Percentiles rank a stretch among this genome's conserved stretches.
phyloP scores from a whole-genome alignment of 2,888 invertebrate species.

The Nudaria mundana region DNA sequence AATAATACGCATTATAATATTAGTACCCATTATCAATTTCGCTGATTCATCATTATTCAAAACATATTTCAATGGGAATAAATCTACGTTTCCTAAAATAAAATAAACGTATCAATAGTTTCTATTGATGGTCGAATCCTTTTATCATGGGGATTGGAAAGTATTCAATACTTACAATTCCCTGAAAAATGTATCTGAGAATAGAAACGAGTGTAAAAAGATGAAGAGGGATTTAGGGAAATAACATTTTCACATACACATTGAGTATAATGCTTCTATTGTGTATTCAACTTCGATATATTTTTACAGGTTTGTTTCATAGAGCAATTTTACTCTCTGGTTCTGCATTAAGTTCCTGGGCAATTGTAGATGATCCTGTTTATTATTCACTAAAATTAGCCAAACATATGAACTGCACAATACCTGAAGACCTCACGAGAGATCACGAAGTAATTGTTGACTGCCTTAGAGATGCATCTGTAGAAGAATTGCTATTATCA shows the following conservation, averaged over 20 bases:
- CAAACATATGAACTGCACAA: constrained; percentile 89
- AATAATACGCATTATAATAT: no score
- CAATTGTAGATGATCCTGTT: constrained; percentile 92
- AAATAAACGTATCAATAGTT: constrained; percentile 25
- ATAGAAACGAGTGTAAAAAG: constrained; percentile 19
- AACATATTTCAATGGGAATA: background rate
- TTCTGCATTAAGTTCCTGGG: constrained; percentile 94
- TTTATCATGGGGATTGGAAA: constrained; percentile 23
- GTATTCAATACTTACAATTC: constrained; percentile 23
- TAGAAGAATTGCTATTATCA: constrained; percentile 87
- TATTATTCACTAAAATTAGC: constrained; percentile 91
- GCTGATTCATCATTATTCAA: background rate
- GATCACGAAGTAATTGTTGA: constrained; percentile 93
- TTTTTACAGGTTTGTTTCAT: constrained; percentile 88
- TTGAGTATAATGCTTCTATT: constrained; percentile 14
- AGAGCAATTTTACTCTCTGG: constrained; percentile 93
- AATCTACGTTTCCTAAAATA: constrained; percentile 2
- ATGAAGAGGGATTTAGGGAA: constrained; percentile 9
- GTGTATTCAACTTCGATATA: constrained; percentile 11
- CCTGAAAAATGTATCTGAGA: constrained; percentile 9
- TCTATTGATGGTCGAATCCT: constrained; percentile 14
- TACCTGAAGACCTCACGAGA: constrained; percentile 90
- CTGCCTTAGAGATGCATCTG: constrained; percentile 87
- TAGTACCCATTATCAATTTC: background rate
- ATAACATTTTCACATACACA: constrained; percentile 15